Evolutionary conservation across 2,797 vertebrate genomes (phyloP), one percentile per base, ranked within the genome.

Genomic region (Moxostoma hubbsi): DNA sequence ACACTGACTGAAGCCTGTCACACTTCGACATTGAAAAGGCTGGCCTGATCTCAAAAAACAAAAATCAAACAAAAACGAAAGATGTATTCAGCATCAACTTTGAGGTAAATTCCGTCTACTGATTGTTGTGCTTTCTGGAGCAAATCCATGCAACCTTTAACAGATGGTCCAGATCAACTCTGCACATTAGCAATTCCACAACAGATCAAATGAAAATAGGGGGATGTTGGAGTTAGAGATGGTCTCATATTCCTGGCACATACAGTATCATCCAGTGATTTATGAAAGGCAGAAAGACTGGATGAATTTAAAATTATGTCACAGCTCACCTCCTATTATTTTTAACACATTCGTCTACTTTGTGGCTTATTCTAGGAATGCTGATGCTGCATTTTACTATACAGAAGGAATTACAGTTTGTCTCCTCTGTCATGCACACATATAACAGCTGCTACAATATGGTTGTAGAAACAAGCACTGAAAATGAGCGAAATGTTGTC

Each of bases 121-220:
- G 77, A 36, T 61, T 57, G 68, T 47, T 65, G 8, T 47, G 51
- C 68, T 64, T 73, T 36, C 76, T 57, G 64, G 68, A 55, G 68
- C 51, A 79, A 72, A 79, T 72, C 77, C 16, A 5, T 63, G 77
- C 68, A 79, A 71, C 68, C 68, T 65, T 79, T 72, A 79, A 57
- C 77, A 72, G 77, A 79, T 79, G 67, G 57, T 64, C 12, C 6
- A 54, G 68, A 64, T 79, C 50, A 46, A 43, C 9, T 71, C 62
- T 71, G 59, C 49, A 55, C 12, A 7, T 46, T 70, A 6, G 15
- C 36, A 49, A 47, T 36, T 51, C 68, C 6, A 15, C 61, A 16
- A 79, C 77, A 57, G 59, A 79, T 79, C 50, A 79, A 65, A 64
- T 79, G 43, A 79, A 73, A 72, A 73, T 65, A 79, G 43, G 61